Percentiles rank a stretch among this genome's conserved stretches.
phyloP scores from a whole-genome alignment of 2,888 invertebrate genomes.

The Calameuta idolon region DNA sequence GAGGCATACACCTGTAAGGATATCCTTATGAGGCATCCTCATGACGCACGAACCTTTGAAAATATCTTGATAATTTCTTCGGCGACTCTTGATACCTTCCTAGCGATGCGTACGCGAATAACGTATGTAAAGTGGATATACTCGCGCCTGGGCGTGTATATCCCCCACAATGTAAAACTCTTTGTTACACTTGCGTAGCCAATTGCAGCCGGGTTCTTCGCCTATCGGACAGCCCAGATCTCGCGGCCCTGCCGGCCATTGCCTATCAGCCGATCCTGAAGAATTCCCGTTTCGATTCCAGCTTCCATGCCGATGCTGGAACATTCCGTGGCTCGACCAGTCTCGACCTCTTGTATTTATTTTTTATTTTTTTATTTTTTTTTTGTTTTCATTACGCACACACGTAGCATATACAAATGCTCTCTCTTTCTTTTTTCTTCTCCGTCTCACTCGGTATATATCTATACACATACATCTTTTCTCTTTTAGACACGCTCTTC shows the following conservation, averaged over 20 bases:
- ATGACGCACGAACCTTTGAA: background rate
- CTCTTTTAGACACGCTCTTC: slow-evolving; percentile 70
- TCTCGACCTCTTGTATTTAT: background rate
- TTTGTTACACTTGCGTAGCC: slow-evolving; percentile 58
- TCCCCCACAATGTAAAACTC: slow-evolving; percentile 56
- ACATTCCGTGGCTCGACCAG: background rate
- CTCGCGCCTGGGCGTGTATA: slow-evolving; percentile 57
- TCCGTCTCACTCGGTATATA: slow-evolving; percentile 14
- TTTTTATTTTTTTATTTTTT: background rate
- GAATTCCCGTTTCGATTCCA: slow-evolving; percentile 22
- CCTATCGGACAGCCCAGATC: slow-evolving; percentile 53
- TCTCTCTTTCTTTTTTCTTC: slow-evolving; percentile 15
- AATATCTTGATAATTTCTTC: background rate
- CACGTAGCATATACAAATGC: background rate
- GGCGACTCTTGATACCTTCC: background rate
- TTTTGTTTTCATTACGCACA: background rate
- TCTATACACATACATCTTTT: background rate
- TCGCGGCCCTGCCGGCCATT: slow-evolving; percentile 33
- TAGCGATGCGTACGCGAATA: background rate
- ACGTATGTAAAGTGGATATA: slow-evolving; percentile 8
- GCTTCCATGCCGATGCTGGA: background rate
- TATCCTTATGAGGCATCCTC: background rate
- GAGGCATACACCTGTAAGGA: background rate
- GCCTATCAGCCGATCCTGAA: slow-evolving; percentile 15
- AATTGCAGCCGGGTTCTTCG: slow-evolving; percentile 53